Conservation (phyloP, 2,797 vertebrate genomes). For the Darevskia mixta region DNA sequence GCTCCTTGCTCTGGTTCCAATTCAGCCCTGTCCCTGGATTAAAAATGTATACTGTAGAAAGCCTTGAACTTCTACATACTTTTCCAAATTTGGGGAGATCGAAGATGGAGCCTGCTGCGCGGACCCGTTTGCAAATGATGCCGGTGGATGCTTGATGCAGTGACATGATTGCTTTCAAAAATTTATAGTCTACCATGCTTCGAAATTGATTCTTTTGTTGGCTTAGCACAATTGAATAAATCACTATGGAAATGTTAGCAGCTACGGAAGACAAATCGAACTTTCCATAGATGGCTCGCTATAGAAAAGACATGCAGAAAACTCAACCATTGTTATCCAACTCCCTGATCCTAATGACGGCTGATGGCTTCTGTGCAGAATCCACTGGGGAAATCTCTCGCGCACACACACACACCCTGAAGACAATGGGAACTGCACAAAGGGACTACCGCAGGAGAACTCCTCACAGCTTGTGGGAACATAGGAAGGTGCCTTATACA, state of each 20-base stretch:
- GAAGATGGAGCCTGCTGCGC: background rate
- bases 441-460: background rate
- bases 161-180: background rate
- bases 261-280: constrained; percentile 20
- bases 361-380: background rate
- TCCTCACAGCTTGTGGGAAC: background rate
- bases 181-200: rapidly evolving
- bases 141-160: constrained; percentile 6
- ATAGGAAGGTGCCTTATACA: background rate
- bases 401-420: background rate
- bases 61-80: background rate
- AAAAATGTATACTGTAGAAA: background rate
- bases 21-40: background rate
- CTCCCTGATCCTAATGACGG: background rate
- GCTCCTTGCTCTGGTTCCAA: background rate
- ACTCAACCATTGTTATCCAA: background rate
- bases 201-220: constrained; percentile 9
- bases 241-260: constrained; percentile 19
- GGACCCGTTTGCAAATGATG: background rate
- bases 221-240: constrained; percentile 18
- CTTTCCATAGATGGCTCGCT: background rate
- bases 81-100: background rate
- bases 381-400: background rate
- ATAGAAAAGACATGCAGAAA: constrained; percentile 24
- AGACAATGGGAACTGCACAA: background rate